Conservation (phyloP, 2,888 invertebrate genomes). For the Lithodes maja region DNA sequence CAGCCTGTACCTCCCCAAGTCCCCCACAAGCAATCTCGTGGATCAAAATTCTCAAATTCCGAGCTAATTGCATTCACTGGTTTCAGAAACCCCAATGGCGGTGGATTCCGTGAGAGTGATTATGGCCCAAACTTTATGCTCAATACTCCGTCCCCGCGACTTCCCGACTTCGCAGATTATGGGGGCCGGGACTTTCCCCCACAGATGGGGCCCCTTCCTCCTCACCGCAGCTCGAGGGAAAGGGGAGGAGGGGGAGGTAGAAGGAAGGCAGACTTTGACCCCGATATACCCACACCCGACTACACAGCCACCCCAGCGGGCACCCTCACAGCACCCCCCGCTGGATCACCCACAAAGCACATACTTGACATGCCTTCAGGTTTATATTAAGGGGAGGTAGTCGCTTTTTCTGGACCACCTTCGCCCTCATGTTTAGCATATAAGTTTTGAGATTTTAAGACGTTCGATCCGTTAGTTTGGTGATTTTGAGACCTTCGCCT, state of each 20-base stretch:
- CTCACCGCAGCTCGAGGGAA: constrained; percentile 44
- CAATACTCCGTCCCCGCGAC: constrained; percentile 55
- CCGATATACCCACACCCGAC: constrained; percentile 70
- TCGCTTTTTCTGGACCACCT: too few species aligned
- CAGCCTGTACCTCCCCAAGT: constrained; percentile 7
- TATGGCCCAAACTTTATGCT: constrained; percentile 70
- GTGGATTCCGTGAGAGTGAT: constrained; percentile 65
- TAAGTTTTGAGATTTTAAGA: too few species aligned
- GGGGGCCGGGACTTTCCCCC: constrained; percentile 55
- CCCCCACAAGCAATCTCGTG: constrained; percentile 35
- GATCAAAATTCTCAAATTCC: constrained; percentile 45
- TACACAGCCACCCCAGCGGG: constrained; percentile 67
- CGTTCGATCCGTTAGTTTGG: too few species aligned
- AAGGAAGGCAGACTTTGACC: constrained; percentile 62
- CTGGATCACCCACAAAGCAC: constrained; percentile 54
- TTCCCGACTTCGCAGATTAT: constrained; percentile 61
- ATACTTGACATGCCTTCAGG: constrained; percentile 70
- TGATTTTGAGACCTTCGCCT: too few species aligned
- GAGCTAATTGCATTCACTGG: constrained; percentile 67
- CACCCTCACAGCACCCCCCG: constrained; percentile 53
- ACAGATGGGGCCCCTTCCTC: constrained; percentile 39
- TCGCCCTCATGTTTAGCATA: too few species aligned
- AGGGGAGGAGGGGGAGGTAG: constrained; percentile 32
- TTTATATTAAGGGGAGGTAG: constrained; percentile 54
- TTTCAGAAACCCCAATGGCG: constrained; percentile 61